Percentiles rank a stretch among this genome's conserved stretches.
These are phyloP conservation scores for Episyrphus balteatus DNA, from an alignment of 1,140 invertebrate genomes.

Conservation along the genomic window DNA sequence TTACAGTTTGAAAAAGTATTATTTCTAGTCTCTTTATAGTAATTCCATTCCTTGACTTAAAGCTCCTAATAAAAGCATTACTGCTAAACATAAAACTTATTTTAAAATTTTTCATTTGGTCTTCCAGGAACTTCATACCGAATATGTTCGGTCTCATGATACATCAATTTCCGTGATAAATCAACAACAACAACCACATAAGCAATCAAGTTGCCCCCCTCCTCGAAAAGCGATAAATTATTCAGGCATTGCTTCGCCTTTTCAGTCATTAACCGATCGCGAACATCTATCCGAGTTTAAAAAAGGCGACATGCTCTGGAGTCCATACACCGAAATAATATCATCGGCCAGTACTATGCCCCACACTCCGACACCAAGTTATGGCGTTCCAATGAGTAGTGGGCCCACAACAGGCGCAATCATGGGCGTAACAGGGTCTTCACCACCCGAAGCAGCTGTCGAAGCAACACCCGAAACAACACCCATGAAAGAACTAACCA, in stretches of 20 bases:
- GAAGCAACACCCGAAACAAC: conserved; percentile 83
- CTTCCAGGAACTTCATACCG: conserved; percentile 20
- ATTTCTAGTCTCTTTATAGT: too few relatives aligned
- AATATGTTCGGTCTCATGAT: conserved; percentile 26
- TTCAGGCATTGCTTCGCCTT: not conserved
- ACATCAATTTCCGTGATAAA: not conserved
- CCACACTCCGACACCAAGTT: conserved; percentile 40
- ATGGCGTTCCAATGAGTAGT: conserved; percentile 18
- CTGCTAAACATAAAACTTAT: too few relatives aligned
- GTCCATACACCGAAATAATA: conserved; percentile 27
- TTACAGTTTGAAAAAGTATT: too few relatives aligned
- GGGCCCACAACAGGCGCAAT: conserved; percentile 17
- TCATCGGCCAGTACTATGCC: conserved; percentile 36
- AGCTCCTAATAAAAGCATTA: too few relatives aligned
- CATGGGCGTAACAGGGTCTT: conserved; percentile 26
- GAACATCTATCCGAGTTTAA: not conserved
- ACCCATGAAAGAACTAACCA: conserved; percentile 52
- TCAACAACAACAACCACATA: too few relatives aligned
- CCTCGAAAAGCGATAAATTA: too few relatives aligned
- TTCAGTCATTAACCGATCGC: not conserved
- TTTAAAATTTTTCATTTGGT: conserved; percentile 2
- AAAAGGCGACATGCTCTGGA: conserved; percentile 16
- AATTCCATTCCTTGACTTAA: too few relatives aligned
- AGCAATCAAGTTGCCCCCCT: too few relatives aligned
- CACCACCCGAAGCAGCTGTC: conserved; percentile 62